Evolutionary conservation across 2,797 vertebrate genomes (phyloP), one percentile per base, ranked within the genome.

Genomic region (Acanthurus tractus): DNA sequence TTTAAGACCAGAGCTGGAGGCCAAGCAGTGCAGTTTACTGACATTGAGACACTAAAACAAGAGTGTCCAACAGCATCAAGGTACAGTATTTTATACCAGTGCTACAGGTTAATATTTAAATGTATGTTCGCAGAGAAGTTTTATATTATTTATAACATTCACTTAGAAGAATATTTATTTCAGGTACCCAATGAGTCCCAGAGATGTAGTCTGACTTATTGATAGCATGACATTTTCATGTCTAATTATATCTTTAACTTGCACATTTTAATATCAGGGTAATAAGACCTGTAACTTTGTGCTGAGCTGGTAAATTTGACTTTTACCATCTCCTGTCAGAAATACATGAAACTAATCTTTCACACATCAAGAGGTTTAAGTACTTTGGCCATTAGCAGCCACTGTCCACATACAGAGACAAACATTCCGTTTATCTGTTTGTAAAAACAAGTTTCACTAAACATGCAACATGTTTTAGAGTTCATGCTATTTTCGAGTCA

Each of bases 21-120:
- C 73, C 98, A 99, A 75, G 86, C 97, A 0, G 97, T 99, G 66
- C 97, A 98, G 77, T 99, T 99, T 91, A 99, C 97, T 0, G 97
- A 99, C 68, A 96, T 98, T 0, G 98, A 99, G 91, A 99, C 96
- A 0, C 93, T 99, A 46, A 97, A 92, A 76, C 97, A 99, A 82
- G 96, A 99, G 89, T 95, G 95, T 23, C 93, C 97, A 42, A 88
- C 91, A 0, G 91, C 89, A 1, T 55, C 89, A 46, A 81, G 92
- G 94, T 95, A 77, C 68, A 34, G 38, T 63, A 38, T 4, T 68
- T 40, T 40, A 0, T 4, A 2, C 2, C 22, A 53, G 9, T 23
- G 20, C 5, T n/a, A 29, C 38, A 20, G 2, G 22, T 5, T 44
- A 25, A 8, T 25, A 12, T 8, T 40, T 17, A 1, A 18, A 1